A percentile compares a stretch with the other conserved stretches of the same genome.
phyloP scores from a whole-genome alignment of 23 tunicate genomes.

The Styela plicata region DNA sequence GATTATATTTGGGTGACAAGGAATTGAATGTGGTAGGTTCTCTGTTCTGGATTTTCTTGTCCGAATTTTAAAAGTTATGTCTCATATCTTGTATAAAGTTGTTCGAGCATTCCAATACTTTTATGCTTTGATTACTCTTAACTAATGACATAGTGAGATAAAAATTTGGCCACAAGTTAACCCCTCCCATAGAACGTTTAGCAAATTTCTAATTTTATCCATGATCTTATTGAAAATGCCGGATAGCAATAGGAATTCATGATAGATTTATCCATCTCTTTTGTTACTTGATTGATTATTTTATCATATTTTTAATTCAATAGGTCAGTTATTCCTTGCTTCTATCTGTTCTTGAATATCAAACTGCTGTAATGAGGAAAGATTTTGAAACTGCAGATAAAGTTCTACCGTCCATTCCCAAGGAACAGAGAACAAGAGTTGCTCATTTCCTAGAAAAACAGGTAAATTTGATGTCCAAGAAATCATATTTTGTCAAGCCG shows the following conservation, averaged over 20 bases:
- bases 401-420: conserved; percentile 94
- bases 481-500: too few species aligned
- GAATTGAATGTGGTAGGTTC: conserved; percentile 87
- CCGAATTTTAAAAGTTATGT: too few species aligned
- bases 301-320: background rate
- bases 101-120: background rate
- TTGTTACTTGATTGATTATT: too few species aligned
- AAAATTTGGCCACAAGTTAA: too few species aligned
- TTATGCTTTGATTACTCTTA: background rate
- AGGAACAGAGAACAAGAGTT: conserved; percentile 86
- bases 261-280: too few species aligned
- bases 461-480: too few species aligned
- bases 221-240: too few species aligned
- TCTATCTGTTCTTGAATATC: conserved; percentile 93
- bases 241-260: too few species aligned
- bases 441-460: conserved; percentile 98
- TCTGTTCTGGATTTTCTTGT: background rate
- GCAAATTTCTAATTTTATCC: too few species aligned
- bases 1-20: conserved; percentile 88
- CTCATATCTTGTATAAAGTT: background rate
- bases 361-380: conserved; percentile 95
- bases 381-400: conserved; percentile 97
- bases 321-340: conserved; percentile 88
- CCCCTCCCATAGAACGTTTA: too few species aligned
- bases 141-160: too few species aligned